Conservation (phyloP, 2,888 invertebrate species). For the Heliconius ethilla region DNA sequence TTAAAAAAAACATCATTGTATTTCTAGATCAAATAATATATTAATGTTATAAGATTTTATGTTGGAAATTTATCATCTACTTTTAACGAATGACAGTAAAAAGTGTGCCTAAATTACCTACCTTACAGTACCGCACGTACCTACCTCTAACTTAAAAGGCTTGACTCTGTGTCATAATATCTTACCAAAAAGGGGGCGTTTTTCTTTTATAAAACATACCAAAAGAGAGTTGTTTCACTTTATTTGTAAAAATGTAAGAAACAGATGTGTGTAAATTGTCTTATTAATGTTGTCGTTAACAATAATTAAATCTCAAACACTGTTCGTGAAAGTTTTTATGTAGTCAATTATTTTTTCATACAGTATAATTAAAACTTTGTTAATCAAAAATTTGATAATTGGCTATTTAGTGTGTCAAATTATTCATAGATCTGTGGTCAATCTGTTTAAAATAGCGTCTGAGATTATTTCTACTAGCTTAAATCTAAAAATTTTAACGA, state of each 20-base stretch:
- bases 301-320: conserved; percentile 5
- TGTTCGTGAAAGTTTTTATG: conserved; percentile 17
- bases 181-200: conserved; percentile 31
- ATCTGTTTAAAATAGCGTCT: conserved; percentile 44
- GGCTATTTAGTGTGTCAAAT: conserved; percentile 35
- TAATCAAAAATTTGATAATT: conserved; percentile 26
- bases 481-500: conserved; percentile 15
- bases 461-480: conserved; percentile 26
- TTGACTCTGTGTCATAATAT: conserved; percentile 19
- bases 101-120: not conserved
- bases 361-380: conserved; percentile 2
- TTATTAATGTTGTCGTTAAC: conserved; percentile 20
- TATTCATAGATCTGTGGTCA: conserved; percentile 43
- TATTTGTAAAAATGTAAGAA: conserved; percentile 12
- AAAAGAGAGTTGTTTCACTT: conserved; percentile 23
- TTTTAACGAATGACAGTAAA: not conserved
- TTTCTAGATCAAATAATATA: no score
- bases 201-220: conserved; percentile 20
- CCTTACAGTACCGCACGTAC: not conserved
- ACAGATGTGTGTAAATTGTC: conserved; percentile 19
- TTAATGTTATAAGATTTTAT: no score
- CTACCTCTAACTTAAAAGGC: conserved; percentile 16
- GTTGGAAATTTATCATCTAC: no score
- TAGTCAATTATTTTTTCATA: conserved; percentile 15
- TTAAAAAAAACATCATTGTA: no score